Evolutionary conservation across 1,140 invertebrate species (phyloP), one percentile per base, ranked within the genome.

Genomic region (Colletes gigas): DNA sequence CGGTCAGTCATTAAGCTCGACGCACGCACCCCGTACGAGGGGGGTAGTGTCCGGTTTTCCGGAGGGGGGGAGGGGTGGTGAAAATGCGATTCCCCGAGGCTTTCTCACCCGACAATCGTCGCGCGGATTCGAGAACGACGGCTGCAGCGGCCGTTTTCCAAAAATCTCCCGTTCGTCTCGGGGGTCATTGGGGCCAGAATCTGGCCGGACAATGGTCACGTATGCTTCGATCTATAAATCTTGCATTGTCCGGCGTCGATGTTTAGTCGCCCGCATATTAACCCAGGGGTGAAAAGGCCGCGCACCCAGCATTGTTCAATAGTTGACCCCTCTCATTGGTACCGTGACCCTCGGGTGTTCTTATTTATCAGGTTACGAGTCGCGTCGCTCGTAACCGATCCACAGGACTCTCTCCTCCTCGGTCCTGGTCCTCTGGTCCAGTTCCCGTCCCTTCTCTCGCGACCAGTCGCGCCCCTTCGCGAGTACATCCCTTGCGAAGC

Each of bases 181-280:
- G 10, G 5, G 12, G 19, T 10, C 39, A 57, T 59, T 52, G 52
- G 57, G 60, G 72, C 71, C 50, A 30, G 21, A 80, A 83, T 76
- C 75, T 54, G 47, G 30, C 52, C 84, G 85, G 87, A 91, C 90
- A 91, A 91, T 91, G 88, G 84, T 81, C 78, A 75, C 88, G 88
- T 88, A 90, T 87, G 88, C 82, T 85, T 84, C 88, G 84, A 84
- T 74, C 92, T 91, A 93, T 93, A 93, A 93, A 93, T 93, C 92
- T 92, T 91, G 88, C 73, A 93, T 93, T 93, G 92, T 93, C 88
- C 91, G 41, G 62, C 78, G 85, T 81, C 87, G 90, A 89, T 93
- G 91, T 93, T 93, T 93, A 93, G 92, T 88, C 89, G 90, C 87
- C 92, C 92, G 91, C 92, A 93, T 93, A 93, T 93, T 93, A 93